Evolutionary conservation across 35 echinoderm and acorn worm genomes (phyloP).

Genomic region (Acanthaster planci): DNA sequence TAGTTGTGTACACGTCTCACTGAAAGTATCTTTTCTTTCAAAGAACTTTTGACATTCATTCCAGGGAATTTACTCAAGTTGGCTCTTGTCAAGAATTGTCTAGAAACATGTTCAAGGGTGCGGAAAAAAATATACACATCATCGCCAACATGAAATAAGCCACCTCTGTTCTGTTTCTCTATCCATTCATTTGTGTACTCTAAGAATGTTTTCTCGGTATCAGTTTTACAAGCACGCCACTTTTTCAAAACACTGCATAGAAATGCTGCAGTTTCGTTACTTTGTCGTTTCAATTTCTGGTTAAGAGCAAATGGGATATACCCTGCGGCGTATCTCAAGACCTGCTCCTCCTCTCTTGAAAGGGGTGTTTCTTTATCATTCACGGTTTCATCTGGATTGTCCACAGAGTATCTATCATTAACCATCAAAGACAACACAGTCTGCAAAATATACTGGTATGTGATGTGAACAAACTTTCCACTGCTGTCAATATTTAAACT

Average conservation of each 20-base stretch:
- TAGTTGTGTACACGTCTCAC: neutral
- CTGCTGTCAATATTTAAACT: neutral
- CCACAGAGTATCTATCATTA: neutral
- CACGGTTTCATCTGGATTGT: neutral
- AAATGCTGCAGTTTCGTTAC: neutral
- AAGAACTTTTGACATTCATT: neutral
- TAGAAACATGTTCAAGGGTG: neutral
- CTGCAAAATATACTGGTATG: neutral
- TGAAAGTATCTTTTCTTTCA: neutral
- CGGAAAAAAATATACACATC: neutral
- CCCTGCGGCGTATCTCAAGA: neutral
- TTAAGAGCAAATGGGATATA: neutral
- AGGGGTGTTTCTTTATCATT: neutral
- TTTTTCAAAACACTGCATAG: neutral
- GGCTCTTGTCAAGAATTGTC: neutral
- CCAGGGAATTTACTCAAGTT: neutral
- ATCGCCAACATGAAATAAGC: neutral
- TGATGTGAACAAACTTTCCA: neutral
- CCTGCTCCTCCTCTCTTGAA: neutral
- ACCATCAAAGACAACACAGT: neutral
- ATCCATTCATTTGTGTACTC: neutral
- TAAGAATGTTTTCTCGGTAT: neutral
- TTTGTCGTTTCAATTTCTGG: neutral
- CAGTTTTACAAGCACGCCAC: neutral
- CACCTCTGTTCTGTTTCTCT: neutral